These are phyloP conservation scores for Marmota flaviventris DNA, from an alignment of 2,113 vertebrate genomes.

Conservation along the genomic window DNA sequence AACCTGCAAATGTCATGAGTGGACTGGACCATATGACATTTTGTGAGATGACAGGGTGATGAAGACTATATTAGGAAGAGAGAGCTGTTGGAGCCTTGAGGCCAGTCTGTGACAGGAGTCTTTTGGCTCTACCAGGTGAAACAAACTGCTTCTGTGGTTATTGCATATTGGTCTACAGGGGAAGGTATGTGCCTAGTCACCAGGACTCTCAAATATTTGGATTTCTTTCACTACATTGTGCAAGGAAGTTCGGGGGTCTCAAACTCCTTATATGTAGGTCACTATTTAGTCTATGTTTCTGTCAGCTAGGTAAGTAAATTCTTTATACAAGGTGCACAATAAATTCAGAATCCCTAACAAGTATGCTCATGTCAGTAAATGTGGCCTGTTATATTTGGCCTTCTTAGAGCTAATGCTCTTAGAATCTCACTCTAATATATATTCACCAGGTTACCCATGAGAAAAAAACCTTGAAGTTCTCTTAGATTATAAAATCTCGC, in stretches of 20 bases:
- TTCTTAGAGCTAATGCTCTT: background rate
- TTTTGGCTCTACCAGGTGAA: background rate
- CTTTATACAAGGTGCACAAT: background rate
- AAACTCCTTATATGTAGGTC: background rate
- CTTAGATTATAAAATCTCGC: background rate
- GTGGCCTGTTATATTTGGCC: background rate
- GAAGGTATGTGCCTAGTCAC: background rate
- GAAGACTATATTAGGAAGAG: background rate
- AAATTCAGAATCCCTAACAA: conserved; percentile 6
- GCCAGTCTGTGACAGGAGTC: background rate
- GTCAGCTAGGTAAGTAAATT: background rate
- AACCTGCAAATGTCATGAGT: background rate
- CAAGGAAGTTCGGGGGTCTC: background rate
- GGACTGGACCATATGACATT: background rate
- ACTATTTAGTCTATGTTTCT: background rate
- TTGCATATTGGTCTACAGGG: background rate
- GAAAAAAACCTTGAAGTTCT: background rate
- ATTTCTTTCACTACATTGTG: background rate
- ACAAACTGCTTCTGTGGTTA: background rate
- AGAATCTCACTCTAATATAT: background rate
- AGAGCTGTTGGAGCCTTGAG: background rate
- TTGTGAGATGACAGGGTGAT: background rate
- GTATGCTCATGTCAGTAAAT: background rate
- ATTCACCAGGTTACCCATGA: background rate
- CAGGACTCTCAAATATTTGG: background rate